Base-by-base conservation (phyloP, 1,140 invertebrate genomes). In the Diprion similis region DNA sequence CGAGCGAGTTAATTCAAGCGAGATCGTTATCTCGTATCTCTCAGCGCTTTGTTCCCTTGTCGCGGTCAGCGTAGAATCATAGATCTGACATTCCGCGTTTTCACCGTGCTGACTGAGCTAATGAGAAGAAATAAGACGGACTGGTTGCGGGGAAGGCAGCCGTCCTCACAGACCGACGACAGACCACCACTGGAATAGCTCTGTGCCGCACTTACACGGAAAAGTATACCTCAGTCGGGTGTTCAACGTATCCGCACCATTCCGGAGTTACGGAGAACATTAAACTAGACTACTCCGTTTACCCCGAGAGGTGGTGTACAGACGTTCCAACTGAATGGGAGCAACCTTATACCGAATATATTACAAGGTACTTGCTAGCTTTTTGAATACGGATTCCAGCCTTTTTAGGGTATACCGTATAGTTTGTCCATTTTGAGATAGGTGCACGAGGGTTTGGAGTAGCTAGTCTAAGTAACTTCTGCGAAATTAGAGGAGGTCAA, bases 21-120 rank as follows among this genome's bases (percentile, higher is more conserved):
- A 59, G 51, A 59, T 59, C 51, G 51, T 59, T 59, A 59, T 59
- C 51, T 59, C 51, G 51, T 59, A 59, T 59, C 51, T 59, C 51
- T 59, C 51, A 59, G 51, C 51, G 51, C 51, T 59, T 59, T 59
- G 51, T 59, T 59, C 51, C 51, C n/a, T 59, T 6, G 51, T 59
- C 51, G 51, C 51, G n/a, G 51, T 17, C 11, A 59, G n/a, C 51
- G 4, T 59, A 59, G 51, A 59, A 59, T 59, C 51, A 59, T 59
- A 59, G 51, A 59, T 59, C 51, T 59, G n/a, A 59, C 51, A 59
- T 59, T 59, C 51, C 51, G 51, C 51, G 51, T 59, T 59, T 59
- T 59, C 51, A 59, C 51, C 51, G 51, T 59, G 51, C 51, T 59
- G 11, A 59, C 11, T 17, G 51, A 59, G n/a, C 51, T 59, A 59